Conservation (phyloP, 2,888 invertebrate species). For the Erebia ligea region DNA sequence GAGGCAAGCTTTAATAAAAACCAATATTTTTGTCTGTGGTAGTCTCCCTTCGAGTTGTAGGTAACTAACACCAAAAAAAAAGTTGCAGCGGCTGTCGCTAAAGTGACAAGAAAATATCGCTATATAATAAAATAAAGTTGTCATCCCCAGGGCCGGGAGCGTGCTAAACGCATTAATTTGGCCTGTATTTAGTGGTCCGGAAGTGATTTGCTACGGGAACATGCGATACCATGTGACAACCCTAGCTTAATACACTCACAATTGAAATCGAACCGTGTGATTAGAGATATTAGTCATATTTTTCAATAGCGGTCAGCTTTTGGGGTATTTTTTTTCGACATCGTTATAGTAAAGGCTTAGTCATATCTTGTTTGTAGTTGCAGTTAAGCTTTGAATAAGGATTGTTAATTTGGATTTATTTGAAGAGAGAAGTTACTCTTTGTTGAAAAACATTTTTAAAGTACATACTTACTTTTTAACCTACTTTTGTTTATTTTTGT, state of each 20-base stretch:
- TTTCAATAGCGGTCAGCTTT: constrained; percentile 58
- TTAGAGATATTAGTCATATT: constrained; percentile 10
- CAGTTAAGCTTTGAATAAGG: constrained; percentile 31
- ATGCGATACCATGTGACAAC: constrained; percentile 71
- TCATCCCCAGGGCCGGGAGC: constrained; percentile 79
- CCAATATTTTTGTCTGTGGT: neutral
- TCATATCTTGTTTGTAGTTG: constrained; percentile 41
- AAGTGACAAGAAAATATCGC: constrained; percentile 81
- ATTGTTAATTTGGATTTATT: constrained; percentile 30
- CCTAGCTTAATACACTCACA: constrained; percentile 46
- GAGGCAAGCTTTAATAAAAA: neutral
- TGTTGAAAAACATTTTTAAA: constrained; percentile 5
- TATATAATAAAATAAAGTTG: constrained; percentile 82
- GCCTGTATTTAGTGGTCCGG: constrained; percentile 83
- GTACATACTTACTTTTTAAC: neutral
- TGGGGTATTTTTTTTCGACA: constrained; percentile 65
- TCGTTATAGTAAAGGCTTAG: constrained; percentile 49
- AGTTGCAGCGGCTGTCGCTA: constrained; percentile 56
- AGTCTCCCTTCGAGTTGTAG: constrained; percentile 13
- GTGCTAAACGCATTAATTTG: constrained; percentile 83
- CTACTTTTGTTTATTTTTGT: neutral
- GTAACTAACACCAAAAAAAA: constrained; percentile 30
- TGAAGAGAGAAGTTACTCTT: constrained; percentile 11
- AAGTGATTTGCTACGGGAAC: constrained; percentile 83
- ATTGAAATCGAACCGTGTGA: constrained; percentile 60